Evolutionary conservation across 2,888 invertebrate species (phyloP), one percentile per base, ranked within the genome.

Genomic region (Timandra comae): DNA sequence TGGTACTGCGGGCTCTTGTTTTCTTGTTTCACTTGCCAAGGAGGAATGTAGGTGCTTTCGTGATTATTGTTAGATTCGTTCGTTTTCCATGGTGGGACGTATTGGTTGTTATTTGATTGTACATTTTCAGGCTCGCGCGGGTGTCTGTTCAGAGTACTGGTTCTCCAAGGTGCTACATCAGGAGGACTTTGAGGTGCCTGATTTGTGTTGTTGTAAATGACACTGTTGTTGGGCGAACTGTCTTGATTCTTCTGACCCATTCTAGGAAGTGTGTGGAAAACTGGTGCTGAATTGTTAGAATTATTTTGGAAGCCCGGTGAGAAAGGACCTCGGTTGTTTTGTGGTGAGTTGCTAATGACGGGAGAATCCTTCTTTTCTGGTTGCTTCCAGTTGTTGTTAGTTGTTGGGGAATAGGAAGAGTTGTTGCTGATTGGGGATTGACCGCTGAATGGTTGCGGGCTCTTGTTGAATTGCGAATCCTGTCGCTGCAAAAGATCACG

Each of bases 391-490:
- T 82, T 80, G 33, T 75, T 85, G 37, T 80, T 84, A 10, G 84
- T 77, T 26, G 72, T 66, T 19, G 79, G 84, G 7, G 86, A 84
- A 46, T 70, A 80, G 1, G 78, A 66, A 3, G 73, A 67, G 28
- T 62, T 71, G 39, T 64, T 79, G 33, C 54, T 65, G 16, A 69
- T 28, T 13, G 84, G 75, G 6, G 77, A 69, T 43, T 77, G 73
- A 12, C 67, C 72, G 6, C 57, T 60, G 46, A 72, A 86, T 3
- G 86, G 86, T 34, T 82, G 82, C 26, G 86, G 86, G 38, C 85
- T 86, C 41, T 84, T 85, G 46, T 86, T 86, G 35, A 86, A 86
- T 51, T 84, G 86, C 19, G 86, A 86, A 41, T 86, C 86, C 51
- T 86, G 86, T 29, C 86, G 64, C 48, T 76, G 75, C 36, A 86